Evolutionary conservation across 2,888 invertebrate genomes (phyloP), one percentile per base, ranked within the genome.

Genomic region (Bimastos eiseni): DNA sequence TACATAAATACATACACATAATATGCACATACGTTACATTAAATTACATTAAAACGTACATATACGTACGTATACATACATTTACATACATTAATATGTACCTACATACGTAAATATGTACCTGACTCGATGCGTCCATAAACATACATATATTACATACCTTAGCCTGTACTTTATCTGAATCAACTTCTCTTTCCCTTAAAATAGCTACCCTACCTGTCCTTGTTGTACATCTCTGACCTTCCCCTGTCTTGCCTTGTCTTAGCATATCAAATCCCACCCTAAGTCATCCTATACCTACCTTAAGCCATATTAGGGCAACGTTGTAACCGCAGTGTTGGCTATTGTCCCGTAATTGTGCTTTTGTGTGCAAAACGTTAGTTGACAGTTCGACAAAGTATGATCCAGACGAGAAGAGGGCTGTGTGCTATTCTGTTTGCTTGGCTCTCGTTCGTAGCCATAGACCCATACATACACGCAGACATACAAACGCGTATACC

Each of bases 261-360:
- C 70, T 11, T 8, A 70, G n/a, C 70, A 1, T 13, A n/a, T n/a
- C 70, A n/a, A n/a, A 70, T 0, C 24, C 55, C 30, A 30, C 55
- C 30, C 30, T 30, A 55, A 55, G 55, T 19, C 15, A 19, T 49
- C 3, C 70, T n/a, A n/a, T n/a, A n/a, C 70, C 13, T n/a, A 49
- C 49, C 49, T 49, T 49, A 70, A 70, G 70, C 70, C 70, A 70
- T 70, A 70, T 70, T 70, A 70, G 70, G 70, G n/a, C n/a, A n/a
- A n/a, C 70, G 70, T n/a, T 70, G n/a, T 70, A 1, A n/a, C 30
- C 70, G n/a, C n/a, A 30, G 11, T 70, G 70, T 70, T 70, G 70
- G 70, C 70, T n/a, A 11, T 70, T 0, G 30, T 70, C n/a, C 70
- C n/a, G 13, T 70, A 70, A 70, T 70, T 70, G 70, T 70, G 70